A percentile compares a stretch with the other conserved stretches of the same genome.
phyloP scores from a whole-genome alignment of 2,797 vertebrate species.

The Dermochelys coriacea region DNA sequence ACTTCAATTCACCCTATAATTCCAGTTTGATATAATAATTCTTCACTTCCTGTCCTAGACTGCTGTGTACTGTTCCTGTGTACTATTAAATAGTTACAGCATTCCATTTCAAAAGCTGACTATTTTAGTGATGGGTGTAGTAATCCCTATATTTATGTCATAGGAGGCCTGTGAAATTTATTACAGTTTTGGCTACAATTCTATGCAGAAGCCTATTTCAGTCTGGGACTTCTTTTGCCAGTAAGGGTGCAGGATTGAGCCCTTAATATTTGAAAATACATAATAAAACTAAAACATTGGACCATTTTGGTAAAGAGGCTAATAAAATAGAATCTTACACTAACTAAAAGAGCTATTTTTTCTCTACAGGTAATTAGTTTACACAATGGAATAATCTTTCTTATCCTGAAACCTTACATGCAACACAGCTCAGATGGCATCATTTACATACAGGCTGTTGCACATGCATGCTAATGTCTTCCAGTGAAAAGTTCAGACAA shows the following conservation, averaged over 20 bases:
- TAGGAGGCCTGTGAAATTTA: background rate
- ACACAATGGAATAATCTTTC: slow-evolving; percentile 66
- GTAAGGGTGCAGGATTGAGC: slow-evolving; percentile 11
- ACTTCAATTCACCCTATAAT: background rate
- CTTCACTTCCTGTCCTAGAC: background rate
- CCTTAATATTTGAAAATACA: slow-evolving; percentile 41
- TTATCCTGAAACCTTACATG: slow-evolving; percentile 60
- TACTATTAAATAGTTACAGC: background rate
- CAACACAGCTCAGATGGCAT: slow-evolving; percentile 65
- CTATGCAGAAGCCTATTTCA: background rate
- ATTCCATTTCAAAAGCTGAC: background rate
- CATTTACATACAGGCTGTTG: slow-evolving; percentile 64
- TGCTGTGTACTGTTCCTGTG: background rate
- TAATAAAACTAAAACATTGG: slow-evolving; percentile 9
- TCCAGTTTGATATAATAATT: background rate
- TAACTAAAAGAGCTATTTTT: slow-evolving; percentile 61
- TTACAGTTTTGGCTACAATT: background rate
- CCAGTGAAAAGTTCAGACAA: slow-evolving; percentile 62
- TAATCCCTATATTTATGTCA: background rate
- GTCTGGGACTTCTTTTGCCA: background rate
- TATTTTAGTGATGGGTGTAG: background rate
- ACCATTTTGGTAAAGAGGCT: background rate
- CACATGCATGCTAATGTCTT: slow-evolving; percentile 58
- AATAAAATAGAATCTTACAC: slow-evolving; percentile 52
- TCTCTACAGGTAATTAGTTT: slow-evolving; percentile 66